Evolutionary conservation across 2,113 vertebrate species (phyloP).

Genomic region (Anolis carolinensis): DNA sequence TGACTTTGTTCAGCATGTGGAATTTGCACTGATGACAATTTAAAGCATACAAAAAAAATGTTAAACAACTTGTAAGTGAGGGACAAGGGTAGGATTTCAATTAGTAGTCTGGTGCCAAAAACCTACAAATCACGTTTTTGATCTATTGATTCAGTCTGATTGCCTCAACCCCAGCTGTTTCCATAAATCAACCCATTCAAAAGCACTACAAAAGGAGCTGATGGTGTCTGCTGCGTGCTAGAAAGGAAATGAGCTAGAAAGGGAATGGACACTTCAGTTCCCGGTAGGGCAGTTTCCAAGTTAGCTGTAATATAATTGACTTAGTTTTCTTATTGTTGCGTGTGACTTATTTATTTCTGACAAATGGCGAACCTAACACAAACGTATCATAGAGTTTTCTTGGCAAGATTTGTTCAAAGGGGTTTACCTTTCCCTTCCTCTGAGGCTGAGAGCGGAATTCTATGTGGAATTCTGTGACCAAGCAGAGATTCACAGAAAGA

Average conservation of each 20-base stretch:
- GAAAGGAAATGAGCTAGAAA: neutral
- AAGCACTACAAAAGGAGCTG: neutral
- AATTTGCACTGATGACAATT: neutral
- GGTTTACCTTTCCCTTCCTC: too few species aligned
- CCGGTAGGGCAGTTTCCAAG: neutral
- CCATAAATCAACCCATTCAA: constrained; percentile 13
- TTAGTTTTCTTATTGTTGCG: too few species aligned
- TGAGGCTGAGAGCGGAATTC: too few species aligned
- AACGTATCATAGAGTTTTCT: too few species aligned
- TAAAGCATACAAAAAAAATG: neutral
- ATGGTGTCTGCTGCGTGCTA: neutral
- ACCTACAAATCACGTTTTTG: neutral
- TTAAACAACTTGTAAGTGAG: neutral
- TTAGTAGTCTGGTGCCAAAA: neutral
- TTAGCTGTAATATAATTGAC: too few species aligned
- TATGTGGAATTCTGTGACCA: too few species aligned
- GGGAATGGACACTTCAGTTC: neutral
- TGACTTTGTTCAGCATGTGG: neutral
- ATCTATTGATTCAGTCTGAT: neutral
- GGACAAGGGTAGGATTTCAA: neutral
- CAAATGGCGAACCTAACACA: too few species aligned
- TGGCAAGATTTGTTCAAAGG: too few species aligned
- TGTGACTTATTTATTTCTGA: too few species aligned
- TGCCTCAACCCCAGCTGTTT: neutral
- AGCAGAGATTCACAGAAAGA: too few species aligned